phyloP scores from a whole-genome alignment of 2,113 vertebrate species.

The Trematocara unimaculatum region DNA sequence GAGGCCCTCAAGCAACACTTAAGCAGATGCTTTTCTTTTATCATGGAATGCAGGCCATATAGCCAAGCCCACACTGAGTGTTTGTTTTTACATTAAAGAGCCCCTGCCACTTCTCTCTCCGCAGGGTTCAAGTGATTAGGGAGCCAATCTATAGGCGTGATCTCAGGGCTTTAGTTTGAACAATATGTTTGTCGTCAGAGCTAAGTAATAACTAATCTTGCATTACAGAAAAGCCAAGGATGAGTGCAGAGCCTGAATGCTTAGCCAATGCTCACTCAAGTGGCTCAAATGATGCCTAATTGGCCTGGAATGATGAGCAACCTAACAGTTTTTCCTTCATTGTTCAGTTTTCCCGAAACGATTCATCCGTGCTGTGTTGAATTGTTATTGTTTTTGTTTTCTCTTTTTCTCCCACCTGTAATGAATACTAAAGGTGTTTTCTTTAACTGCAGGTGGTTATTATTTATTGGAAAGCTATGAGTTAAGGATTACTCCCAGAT shows the following conservation, averaged over 20 bases:
- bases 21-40: conserved; percentile 52
- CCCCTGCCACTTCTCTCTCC: conserved; percentile 46
- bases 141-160: conserved; percentile 43
- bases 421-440: not conserved
- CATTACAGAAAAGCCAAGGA: conserved; percentile 26
- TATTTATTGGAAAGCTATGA: conserved; percentile 11
- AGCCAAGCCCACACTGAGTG: conserved; percentile 42
- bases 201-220: conserved; percentile 55
- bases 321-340: conserved; percentile 19
- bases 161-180: conserved; percentile 48
- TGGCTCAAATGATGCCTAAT: conserved; percentile 42
- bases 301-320: conserved; percentile 41
- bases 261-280: conserved; percentile 27
- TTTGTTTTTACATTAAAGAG: conserved; percentile 47
- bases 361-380: not conserved
- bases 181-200: conserved; percentile 63
- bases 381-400: not conserved
- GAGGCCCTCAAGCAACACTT: conserved; percentile 49
- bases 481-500: conserved; percentile 1
- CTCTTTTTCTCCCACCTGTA: not conserved
- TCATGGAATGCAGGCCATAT: conserved; percentile 41
- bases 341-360: not conserved
- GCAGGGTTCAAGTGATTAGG: conserved; percentile 60
- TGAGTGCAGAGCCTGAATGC: conserved; percentile 12
- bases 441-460: not conserved